Evolutionary conservation across 2,888 invertebrate genomes (phyloP), one percentile per base, ranked within the genome.

Genomic region (Cerceris rybyensis): DNA sequence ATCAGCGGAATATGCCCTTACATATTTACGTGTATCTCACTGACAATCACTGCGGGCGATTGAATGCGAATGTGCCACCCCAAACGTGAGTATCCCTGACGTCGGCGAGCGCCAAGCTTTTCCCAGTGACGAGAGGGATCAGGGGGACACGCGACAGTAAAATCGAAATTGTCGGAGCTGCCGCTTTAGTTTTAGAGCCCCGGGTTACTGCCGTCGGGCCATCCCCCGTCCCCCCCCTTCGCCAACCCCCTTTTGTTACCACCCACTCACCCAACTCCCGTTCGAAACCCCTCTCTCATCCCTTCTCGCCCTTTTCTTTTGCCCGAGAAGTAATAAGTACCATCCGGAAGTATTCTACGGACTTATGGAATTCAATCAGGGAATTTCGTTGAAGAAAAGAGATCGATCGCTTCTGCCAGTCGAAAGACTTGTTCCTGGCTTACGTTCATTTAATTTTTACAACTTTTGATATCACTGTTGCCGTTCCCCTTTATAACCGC

Each of bases 151-250:
- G 86, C 87, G 89, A 85, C 86, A 89, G 87, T 90, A 89, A 91
- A 91, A 90, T 91, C 90, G 89, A 90, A 91, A 91, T 90, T 90
- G 90, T 90, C 88, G 88, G 88, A 88, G 87, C 86, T 87, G 86
- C 87, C 88, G 88, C 87, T 89, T 90, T 89, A 88, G 89, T 89
- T 90, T 91, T 90, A 91, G 88, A 88, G 88, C 89, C 86, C 71
- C 75, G 84, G 82, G 82, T 88, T 89, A 88, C 83, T 81, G 59
- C 83, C 82, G 71, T 75, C 78, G 70, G 75, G 59, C 59, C 69
- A 17, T 16, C 64, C 65, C 70, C 49, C 17, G 60, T 64, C 75
- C 52, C 54, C 59, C 42, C 46, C 11, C 7, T 6, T 28, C 50
- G 13, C 4, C 59, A n/a, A 2, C 11, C 59, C 57, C 57, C 58